Conservation (phyloP, 1,140 invertebrate genomes). For the Pygmarrhopalites habei region DNA sequence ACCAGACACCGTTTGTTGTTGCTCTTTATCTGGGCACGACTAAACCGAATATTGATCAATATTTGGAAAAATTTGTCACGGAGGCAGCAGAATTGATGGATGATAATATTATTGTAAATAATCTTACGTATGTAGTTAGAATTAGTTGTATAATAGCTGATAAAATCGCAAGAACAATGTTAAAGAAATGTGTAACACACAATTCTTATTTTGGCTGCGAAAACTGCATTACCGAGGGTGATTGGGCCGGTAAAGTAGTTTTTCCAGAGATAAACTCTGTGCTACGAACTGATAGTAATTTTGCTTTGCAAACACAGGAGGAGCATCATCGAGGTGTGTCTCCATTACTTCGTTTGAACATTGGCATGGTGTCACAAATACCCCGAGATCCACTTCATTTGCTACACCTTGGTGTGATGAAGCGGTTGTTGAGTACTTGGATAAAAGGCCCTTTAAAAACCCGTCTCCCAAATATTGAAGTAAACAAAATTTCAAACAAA, state of each 20-base stretch:
- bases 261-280: too few relatives aligned
- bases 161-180: too few relatives aligned
- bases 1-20: not conserved
- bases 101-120: too few relatives aligned
- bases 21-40: constrained; percentile 2
- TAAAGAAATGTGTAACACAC: not conserved
- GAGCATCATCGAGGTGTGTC: too few relatives aligned
- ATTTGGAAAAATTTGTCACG: not conserved
- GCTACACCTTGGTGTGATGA: constrained; percentile 41
- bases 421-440: constrained; percentile 41
- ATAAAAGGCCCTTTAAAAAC: constrained; percentile 27
- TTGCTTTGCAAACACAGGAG: too few relatives aligned
- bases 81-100: too few relatives aligned
- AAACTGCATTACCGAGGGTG: not conserved
- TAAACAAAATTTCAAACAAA: constrained; percentile 13
- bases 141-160: too few relatives aligned
- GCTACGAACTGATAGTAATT: too few relatives aligned
- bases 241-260: constrained; percentile 17
- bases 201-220: too few relatives aligned
- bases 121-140: too few relatives aligned
- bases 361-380: not conserved
- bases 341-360: too few relatives aligned
- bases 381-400: constrained; percentile 42
- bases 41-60: not conserved
- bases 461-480: not conserved